Conservation (phyloP, 2,113 vertebrate genomes). For the Atlantisia rogersi region DNA sequence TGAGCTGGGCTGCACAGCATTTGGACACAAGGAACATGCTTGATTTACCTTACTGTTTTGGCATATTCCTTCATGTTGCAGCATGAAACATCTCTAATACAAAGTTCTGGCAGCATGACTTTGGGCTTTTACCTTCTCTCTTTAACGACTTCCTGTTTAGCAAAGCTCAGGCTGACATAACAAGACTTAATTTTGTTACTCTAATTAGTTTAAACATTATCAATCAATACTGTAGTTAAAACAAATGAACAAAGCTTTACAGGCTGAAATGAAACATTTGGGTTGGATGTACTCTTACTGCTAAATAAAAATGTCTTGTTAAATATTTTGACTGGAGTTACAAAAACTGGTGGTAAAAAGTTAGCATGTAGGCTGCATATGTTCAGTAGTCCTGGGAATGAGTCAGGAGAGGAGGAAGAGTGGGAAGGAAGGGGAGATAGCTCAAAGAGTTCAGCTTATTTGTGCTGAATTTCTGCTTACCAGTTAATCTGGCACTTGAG, state of each 20-base stretch:
- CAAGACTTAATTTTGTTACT: not conserved
- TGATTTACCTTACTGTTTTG: not conserved
- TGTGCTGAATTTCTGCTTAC: not conserved
- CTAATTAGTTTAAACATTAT: not conserved
- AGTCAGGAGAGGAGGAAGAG: not conserved
- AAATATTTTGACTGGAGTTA: slow-evolving; percentile 38
- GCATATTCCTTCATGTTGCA: not conserved
- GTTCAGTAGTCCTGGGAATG: not conserved
- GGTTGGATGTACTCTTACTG: not conserved
- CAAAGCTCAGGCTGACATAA: not conserved
- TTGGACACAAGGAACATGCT: not conserved
- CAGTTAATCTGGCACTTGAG: not conserved
- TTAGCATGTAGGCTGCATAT: not conserved
- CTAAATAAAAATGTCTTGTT: not conserved
- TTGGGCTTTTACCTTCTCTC: not conserved
- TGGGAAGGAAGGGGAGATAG: not conserved
- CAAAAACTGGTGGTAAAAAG: not conserved
- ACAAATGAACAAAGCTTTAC: not conserved
- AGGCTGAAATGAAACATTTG: not conserved
- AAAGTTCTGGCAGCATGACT: not conserved
- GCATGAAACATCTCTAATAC: not conserved
- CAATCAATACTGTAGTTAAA: not conserved
- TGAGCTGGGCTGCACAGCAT: not conserved
- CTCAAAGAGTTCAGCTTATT: not conserved
- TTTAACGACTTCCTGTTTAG: not conserved